Conservation (phyloP, 1,140 invertebrate species). For the Zaprionus camerounensis region DNA sequence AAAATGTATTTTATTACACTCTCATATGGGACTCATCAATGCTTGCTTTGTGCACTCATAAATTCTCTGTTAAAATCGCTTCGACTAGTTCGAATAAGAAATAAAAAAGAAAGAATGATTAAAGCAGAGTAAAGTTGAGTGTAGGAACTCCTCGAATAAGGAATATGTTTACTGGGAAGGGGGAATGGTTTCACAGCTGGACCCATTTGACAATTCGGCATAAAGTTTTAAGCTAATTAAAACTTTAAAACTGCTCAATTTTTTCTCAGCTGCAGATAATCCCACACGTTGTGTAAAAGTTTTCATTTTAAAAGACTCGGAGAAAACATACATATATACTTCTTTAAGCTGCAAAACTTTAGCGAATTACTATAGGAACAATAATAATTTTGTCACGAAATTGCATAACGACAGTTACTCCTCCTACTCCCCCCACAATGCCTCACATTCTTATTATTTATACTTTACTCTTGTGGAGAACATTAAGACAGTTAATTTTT, state of each 20-base stretch:
- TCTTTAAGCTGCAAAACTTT: not conserved
- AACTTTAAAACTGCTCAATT: not conserved
- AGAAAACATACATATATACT: no score
- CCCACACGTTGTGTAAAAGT: not conserved
- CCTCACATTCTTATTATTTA: no score
- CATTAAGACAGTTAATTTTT: no score
- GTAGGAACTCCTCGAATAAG: no score
- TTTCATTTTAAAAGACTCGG: not conserved
- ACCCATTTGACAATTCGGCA: not conserved
- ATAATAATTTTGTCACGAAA: conserved; percentile 3
- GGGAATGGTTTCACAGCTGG: not conserved
- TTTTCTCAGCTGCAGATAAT: not conserved
- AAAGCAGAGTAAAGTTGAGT: not conserved
- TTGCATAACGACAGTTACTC: not conserved
- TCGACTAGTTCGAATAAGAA: not conserved
- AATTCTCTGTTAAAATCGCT: not conserved
- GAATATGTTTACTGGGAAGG: no score
- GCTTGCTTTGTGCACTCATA: not conserved
- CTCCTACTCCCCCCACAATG: no score
- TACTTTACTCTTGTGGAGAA: no score
- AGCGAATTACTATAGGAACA: not conserved
- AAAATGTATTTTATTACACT: conserved; percentile 15
- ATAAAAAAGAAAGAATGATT: not conserved
- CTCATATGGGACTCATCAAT: not conserved
- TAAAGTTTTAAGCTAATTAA: conserved; percentile 1